Evolutionary conservation across 2,797 vertebrate species (phyloP).

Genomic region (Peromyscus aztecus): DNA sequence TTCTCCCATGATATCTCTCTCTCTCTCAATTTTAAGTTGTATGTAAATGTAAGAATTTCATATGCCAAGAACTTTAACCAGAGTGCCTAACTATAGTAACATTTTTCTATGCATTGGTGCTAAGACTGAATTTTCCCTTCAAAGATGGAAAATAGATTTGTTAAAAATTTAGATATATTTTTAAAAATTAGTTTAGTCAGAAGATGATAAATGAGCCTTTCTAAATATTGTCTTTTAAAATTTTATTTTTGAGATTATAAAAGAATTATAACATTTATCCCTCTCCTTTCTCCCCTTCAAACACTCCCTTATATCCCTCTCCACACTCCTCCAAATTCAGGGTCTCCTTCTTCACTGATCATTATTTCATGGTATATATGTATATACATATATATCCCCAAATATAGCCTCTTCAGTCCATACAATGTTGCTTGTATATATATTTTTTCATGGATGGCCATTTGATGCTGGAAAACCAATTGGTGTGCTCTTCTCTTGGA

Average conservation of each 20-base stretch:
- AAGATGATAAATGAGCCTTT: conserved; percentile 15
- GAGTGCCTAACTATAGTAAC: background rate
- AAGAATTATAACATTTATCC: background rate
- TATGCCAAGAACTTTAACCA: background rate
- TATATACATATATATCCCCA: background rate
- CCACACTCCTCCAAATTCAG: background rate
- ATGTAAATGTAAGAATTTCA: conserved; percentile 28
- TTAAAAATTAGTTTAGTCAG: background rate
- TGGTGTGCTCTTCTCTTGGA: background rate
- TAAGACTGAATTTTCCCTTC: background rate
- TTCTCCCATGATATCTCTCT: background rate
- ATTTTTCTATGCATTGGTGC: conserved; percentile 26
- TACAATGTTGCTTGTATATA: background rate
- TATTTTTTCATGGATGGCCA: background rate
- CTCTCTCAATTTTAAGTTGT: background rate
- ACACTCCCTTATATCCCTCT: background rate
- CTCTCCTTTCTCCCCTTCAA: background rate
- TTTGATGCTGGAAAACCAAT: background rate
- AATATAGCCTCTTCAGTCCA: background rate
- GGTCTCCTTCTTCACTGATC: background rate
- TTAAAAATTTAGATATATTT: conserved; percentile 13
- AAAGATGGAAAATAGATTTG: conserved; percentile 45
- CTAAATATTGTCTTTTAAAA: background rate
- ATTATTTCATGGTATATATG: background rate
- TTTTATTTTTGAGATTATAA: background rate